These are phyloP conservation scores for Plecturocebus donacophilus DNA, from an alignment of 2,113 vertebrate genomes.

Conservation along the genomic window DNA sequence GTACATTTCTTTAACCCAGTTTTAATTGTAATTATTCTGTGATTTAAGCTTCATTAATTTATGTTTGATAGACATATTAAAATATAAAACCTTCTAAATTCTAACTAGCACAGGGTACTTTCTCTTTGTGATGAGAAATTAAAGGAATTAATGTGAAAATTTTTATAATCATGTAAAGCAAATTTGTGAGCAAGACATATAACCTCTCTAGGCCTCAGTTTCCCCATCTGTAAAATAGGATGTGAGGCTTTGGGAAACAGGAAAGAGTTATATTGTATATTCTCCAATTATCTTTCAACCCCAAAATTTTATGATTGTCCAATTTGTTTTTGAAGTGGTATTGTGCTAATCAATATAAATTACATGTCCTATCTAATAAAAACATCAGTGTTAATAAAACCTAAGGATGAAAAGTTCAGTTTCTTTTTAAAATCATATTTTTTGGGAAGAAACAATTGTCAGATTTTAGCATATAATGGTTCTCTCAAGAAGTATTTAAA, in stretches of 20 bases:
- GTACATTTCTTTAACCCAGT: constrained; percentile 42
- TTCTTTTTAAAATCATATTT: constrained; percentile 59
- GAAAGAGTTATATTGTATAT: background rate
- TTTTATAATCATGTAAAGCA: constrained; percentile 47
- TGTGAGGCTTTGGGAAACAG: background rate
- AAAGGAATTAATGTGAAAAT: constrained; percentile 40
- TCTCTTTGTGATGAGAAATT: constrained; percentile 71
- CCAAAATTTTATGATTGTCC: background rate
- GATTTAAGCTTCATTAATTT: constrained; percentile 33
- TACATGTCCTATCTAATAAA: background rate
- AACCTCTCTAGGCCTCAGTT: background rate
- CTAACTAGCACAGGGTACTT: constrained; percentile 55
- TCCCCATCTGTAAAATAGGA: constrained; percentile 8
- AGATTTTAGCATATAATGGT: background rate
- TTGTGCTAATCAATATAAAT: background rate
- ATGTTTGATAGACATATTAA: constrained; percentile 53
- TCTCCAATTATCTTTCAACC: background rate
- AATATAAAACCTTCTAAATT: constrained; percentile 72
- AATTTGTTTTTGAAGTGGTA: background rate
- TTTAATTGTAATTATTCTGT: constrained; percentile 71
- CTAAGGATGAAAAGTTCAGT: constrained; percentile 54
- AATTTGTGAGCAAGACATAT: background rate
- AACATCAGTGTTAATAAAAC: constrained; percentile 21
- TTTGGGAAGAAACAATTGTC: background rate
- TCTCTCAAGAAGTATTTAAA: constrained; percentile 70